A percentile compares a stretch with the other conserved stretches of the same genome.
phyloP scores from a whole-genome alignment of 2,113 vertebrate genomes.

The Phaethornis superciliosus region DNA sequence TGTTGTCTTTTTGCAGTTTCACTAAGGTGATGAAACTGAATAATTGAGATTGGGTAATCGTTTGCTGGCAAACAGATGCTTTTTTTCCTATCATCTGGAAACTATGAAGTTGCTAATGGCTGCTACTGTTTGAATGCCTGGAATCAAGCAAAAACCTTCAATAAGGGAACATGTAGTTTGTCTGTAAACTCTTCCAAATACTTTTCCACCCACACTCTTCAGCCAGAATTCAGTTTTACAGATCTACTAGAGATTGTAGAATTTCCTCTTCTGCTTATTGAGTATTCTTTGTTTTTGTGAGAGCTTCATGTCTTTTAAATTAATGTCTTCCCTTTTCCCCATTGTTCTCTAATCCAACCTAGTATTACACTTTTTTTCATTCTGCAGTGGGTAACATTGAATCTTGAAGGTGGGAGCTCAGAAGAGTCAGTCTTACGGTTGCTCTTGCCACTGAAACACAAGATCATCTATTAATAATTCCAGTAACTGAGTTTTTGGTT shows the following conservation, averaged over 20 bases:
- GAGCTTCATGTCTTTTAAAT: not conserved
- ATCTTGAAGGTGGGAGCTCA: not conserved
- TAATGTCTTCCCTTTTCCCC: not conserved
- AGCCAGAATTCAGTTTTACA: not conserved
- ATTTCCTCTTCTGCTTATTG: conserved; percentile 5
- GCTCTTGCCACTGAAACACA: not conserved
- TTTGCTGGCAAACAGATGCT: not conserved
- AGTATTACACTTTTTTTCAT: not conserved
- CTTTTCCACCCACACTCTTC: not conserved
- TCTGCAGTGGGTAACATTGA: not conserved
- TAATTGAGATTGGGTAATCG: not conserved
- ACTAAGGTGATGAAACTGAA: not conserved
- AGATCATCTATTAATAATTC: not conserved
- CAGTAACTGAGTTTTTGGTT: conserved; percentile 2
- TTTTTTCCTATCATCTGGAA: conserved; percentile 38
- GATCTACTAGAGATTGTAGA: not conserved
- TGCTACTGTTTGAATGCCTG: conserved; percentile 5
- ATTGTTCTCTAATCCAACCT: not conserved
- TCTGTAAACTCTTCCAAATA: conserved; percentile 5
- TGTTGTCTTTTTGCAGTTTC: not conserved
- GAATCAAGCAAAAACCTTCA: conserved; percentile 16
- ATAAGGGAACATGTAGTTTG: not conserved
- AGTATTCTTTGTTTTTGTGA: not conserved
- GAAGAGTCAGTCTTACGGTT: not conserved
- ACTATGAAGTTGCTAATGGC: not conserved